phyloP scores from a whole-genome alignment of 92 coral and sea anemone genomes.

The Epizoanthus illoricatus region DNA sequence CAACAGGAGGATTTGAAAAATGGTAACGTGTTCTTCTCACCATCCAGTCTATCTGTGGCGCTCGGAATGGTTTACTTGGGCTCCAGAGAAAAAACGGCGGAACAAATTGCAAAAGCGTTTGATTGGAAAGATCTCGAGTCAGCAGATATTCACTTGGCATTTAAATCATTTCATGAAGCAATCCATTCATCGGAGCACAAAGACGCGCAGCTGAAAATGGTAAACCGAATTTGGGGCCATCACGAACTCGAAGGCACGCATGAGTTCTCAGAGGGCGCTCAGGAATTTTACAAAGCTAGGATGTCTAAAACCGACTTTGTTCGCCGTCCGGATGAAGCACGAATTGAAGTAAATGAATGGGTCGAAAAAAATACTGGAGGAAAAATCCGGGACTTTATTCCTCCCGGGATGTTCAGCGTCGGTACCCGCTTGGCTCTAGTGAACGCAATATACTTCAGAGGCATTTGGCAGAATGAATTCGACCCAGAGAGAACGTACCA shows the following conservation, averaged over 20 bases:
- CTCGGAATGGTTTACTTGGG: slow-evolving; percentile 86
- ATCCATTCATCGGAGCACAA: slow-evolving; percentile 47
- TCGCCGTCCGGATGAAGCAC: slow-evolving; percentile 55
- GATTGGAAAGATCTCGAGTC: slow-evolving; percentile 62
- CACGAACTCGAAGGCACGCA: slow-evolving; percentile 48
- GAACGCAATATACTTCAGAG: slow-evolving; percentile 91
- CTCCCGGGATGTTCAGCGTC: slow-evolving; percentile 51
- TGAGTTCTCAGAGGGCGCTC: slow-evolving; percentile 55
- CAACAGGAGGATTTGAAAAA: slow-evolving; percentile 23
- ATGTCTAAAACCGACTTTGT: slow-evolving; percentile 73
- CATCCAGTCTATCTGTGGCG: slow-evolving; percentile 78
- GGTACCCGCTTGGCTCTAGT: slow-evolving; percentile 66
- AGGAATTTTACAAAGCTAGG: slow-evolving; percentile 61
- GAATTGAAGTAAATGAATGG: slow-evolving; percentile 85
- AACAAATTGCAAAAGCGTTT: slow-evolving; percentile 68
- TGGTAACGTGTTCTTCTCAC: slow-evolving; percentile 77
- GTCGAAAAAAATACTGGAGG: slow-evolving; percentile 76
- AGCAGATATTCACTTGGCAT: slow-evolving; percentile 63
- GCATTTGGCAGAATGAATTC: slow-evolving; percentile 78
- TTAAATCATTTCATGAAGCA: slow-evolving; percentile 77
- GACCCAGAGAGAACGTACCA: slow-evolving; percentile 54
- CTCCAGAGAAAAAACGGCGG: slow-evolving; percentile 69
- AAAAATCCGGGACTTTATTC: slow-evolving; percentile 76
- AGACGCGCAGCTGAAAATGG: slow-evolving; percentile 65
- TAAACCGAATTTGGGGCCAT: slow-evolving; percentile 88